Conservation (phyloP, 2,113 vertebrate genomes). For the Xyrauchen texanus region DNA sequence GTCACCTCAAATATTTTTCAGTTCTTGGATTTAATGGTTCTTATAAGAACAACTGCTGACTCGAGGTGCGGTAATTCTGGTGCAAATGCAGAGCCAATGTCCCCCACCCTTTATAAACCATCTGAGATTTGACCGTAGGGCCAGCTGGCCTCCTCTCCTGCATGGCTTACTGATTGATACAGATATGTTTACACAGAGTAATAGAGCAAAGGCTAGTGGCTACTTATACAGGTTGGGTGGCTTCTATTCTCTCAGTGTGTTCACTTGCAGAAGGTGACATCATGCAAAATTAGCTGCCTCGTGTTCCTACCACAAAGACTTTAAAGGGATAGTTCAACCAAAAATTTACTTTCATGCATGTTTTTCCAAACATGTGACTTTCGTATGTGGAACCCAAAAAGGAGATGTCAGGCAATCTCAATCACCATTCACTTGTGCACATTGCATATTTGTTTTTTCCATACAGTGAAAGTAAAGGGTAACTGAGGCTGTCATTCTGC, state of each 20-base stretch:
- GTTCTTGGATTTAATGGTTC: too few relatives aligned
- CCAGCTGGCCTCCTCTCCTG: not conserved
- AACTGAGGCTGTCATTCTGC: too few relatives aligned
- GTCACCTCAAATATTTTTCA: too few relatives aligned
- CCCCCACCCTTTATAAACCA: not conserved
- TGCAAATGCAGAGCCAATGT: not conserved
- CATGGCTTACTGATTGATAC: not conserved
- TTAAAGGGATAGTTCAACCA: too few relatives aligned
- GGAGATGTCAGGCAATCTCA: too few relatives aligned
- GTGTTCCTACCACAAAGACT: not conserved
- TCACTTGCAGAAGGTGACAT: not conserved
- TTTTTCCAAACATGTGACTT: too few relatives aligned
- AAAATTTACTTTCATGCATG: too few relatives aligned
- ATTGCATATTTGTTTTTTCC: too few relatives aligned
- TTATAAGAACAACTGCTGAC: not conserved
- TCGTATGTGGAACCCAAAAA: too few relatives aligned
- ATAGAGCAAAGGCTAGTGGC: not conserved
- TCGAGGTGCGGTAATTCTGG: too few relatives aligned
- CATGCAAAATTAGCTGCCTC: not conserved
- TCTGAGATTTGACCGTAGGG: not conserved
- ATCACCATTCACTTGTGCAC: too few relatives aligned
- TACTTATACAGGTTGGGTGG: not conserved
- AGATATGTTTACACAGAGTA: slow-evolving; percentile 19
- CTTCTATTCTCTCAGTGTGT: not conserved
- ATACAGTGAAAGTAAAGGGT: too few relatives aligned